Evolutionary conservation across 2,797 vertebrate genomes (phyloP).

Genomic region (Anolis apletophallus): DNA sequence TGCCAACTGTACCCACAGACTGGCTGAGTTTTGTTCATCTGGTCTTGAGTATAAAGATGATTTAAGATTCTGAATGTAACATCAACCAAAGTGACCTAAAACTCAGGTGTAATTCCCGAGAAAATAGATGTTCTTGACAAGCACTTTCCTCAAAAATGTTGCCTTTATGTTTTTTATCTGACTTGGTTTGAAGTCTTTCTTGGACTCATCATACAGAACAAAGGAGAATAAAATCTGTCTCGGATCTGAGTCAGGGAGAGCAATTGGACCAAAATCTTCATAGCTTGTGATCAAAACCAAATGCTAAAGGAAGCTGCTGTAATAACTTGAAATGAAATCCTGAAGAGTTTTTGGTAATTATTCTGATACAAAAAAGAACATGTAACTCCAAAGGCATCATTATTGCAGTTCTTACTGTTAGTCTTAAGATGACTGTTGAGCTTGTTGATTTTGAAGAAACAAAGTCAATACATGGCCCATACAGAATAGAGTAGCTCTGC

Average conservation of each 20-base stretch:
- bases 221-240: background rate
- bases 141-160: background rate
- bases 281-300: background rate
- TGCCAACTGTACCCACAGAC: background rate
- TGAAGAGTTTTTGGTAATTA: background rate
- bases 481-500: background rate
- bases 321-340: background rate
- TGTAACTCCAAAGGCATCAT: background rate
- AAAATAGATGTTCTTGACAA: background rate
- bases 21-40: background rate
- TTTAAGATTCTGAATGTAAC: background rate
- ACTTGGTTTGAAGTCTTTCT: background rate
- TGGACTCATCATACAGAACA: background rate
- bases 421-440: background rate
- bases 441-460: background rate
- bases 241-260: background rate
- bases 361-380: background rate
- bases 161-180: constrained; percentile 2
- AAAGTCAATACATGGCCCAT: background rate
- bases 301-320: background rate
- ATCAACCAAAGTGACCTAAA: constrained; percentile 7
- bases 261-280: background rate
- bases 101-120: background rate
- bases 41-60: background rate
- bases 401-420: background rate